A percentile compares a stretch with the other conserved stretches of the same genome.
These are phyloP conservation scores for Propithecus perrieri DNA, from an alignment of 2,797 vertebrate species.

Conservation along the genomic window DNA sequence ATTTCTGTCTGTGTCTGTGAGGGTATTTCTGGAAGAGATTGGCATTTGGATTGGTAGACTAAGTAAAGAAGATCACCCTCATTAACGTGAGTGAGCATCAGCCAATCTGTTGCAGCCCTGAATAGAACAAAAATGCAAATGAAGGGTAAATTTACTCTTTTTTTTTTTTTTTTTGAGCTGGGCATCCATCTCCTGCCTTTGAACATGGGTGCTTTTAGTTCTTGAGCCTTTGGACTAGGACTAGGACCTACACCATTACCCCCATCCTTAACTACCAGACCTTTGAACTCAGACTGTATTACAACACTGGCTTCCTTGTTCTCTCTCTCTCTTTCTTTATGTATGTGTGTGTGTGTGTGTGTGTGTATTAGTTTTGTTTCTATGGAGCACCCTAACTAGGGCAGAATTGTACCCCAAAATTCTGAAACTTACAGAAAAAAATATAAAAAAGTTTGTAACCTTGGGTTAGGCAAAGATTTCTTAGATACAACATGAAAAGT, in stretches of 20 bases:
- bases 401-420: background rate
- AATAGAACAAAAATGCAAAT: background rate
- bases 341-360: background rate
- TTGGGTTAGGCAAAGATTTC: background rate
- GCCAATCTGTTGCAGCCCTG: background rate
- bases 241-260: background rate
- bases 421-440: background rate
- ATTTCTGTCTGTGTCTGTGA: background rate
- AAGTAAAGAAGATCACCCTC: background rate
- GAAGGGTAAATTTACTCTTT: background rate
- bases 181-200: background rate
- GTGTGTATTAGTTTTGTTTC: background rate
- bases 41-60: background rate
- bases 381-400: background rate
- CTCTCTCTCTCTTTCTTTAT: background rate
- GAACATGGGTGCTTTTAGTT: background rate
- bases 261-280: background rate
- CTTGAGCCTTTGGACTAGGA: background rate
- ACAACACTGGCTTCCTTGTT: background rate
- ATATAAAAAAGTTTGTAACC: background rate
- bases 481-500: background rate
- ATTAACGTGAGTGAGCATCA: background rate
- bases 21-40: background rate
- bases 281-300: background rate
- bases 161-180: background rate